Conservation (phyloP, 2,888 invertebrate genomes). For the Papilio demoleus region DNA sequence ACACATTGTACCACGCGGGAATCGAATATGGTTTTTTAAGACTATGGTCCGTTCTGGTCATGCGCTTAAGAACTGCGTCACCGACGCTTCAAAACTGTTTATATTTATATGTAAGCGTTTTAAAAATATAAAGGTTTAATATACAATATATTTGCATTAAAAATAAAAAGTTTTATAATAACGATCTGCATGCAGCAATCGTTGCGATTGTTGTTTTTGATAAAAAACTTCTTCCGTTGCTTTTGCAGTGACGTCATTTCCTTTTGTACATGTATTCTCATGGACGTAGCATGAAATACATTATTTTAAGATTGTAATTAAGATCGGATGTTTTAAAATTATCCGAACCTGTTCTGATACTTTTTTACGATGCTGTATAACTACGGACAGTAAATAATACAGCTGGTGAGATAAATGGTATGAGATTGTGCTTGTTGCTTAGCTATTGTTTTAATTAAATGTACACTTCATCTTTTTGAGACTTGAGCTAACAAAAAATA, state of each 20-base stretch:
- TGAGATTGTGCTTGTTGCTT: background rate
- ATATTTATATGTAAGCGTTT: too few species aligned
- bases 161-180: conserved; percentile 6
- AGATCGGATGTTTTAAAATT: conserved; percentile 16
- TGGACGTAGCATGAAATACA: conserved; percentile 16
- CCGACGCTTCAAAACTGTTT: too few species aligned
- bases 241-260: conserved; percentile 31
- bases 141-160: conserved; percentile 1
- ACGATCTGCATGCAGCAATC: conserved; percentile 3
- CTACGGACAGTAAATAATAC: background rate
- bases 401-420: background rate
- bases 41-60: too few species aligned
- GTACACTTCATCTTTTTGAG: too few species aligned
- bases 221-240: conserved; percentile 17
- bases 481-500: background rate
- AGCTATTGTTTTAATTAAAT: background rate
- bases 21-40: too few species aligned
- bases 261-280: conserved; percentile 25
- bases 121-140: background rate
- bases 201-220: conserved; percentile 3
- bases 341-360: conserved; percentile 7
- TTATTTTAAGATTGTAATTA: conserved; percentile 19
- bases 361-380: conserved; percentile 28
- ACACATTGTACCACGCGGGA: too few species aligned
- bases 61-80: too few species aligned